A percentile compares a stretch with the other conserved stretches of the same genome.
phyloP scores from a whole-genome alignment of 1,140 invertebrate species.

The Lepidurus apus region DNA sequence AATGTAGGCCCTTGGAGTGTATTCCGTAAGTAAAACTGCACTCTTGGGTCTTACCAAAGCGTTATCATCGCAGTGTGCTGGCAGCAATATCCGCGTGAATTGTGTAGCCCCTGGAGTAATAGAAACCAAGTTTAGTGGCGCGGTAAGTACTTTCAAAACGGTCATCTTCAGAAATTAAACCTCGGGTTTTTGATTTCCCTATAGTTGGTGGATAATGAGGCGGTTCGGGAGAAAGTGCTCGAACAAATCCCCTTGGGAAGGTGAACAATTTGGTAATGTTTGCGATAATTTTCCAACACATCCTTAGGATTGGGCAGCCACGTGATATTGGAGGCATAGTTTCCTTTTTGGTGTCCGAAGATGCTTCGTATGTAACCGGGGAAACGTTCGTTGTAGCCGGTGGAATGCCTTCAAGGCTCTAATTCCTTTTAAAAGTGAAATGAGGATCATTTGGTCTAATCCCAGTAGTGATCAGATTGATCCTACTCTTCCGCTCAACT shows the following conservation, averaged over 20 bases:
- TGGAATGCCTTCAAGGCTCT: slow-evolving; percentile 62
- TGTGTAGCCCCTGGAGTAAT: slow-evolving; percentile 88
- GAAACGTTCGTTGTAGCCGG: slow-evolving; percentile 80
- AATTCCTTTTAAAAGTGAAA: slow-evolving; percentile 37
- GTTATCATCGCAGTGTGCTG: slow-evolving; percentile 62
- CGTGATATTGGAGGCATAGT: slow-evolving; percentile 77
- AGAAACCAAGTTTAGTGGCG: slow-evolving; percentile 77
- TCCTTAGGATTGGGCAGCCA: slow-evolving; percentile 53
- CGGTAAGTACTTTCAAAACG: slow-evolving; percentile 54
- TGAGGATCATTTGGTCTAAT: background rate
- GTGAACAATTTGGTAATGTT: slow-evolving; percentile 24
- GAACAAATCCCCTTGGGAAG: slow-evolving; percentile 37
- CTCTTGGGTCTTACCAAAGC: slow-evolving; percentile 81
- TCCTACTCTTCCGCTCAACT: background rate
- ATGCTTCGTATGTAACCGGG: slow-evolving; percentile 89
- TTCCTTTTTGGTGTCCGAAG: slow-evolving; percentile 83
- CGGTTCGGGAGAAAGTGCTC: slow-evolving; percentile 34
- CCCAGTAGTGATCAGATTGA: background rate
- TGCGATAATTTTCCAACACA: slow-evolving; percentile 2
- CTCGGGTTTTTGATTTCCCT: background rate
- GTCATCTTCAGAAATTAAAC: background rate
- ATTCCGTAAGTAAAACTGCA: slow-evolving; percentile 91
- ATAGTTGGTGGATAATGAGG: slow-evolving; percentile 38
- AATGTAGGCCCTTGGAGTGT: slow-evolving; percentile 73
- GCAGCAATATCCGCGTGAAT: slow-evolving; percentile 84